A percentile compares a stretch with the other conserved stretches of the same genome.
These are phyloP conservation scores for Pheosia tremula DNA, from an alignment of 2,888 invertebrate genomes.

Conservation along the genomic window DNA sequence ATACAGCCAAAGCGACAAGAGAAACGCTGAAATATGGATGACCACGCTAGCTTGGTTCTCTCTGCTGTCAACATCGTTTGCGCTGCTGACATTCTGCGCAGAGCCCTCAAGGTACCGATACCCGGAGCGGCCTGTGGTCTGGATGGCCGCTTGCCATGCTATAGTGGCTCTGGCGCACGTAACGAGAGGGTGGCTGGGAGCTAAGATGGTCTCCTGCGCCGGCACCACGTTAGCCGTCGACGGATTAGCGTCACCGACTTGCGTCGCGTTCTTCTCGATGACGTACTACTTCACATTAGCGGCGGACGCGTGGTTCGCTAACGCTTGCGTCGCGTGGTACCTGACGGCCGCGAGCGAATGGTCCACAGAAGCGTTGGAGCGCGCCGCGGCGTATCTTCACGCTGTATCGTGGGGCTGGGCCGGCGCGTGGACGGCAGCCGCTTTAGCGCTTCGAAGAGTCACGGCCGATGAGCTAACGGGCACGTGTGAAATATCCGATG, in stretches of 20 bases:
- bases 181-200: conserved; percentile 86
- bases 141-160: conserved; percentile 94
- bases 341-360: conserved; percentile 96
- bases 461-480: conserved; percentile 92
- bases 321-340: conserved; percentile 95
- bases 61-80: conserved; percentile 92
- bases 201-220: conserved; percentile 63
- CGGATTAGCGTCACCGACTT: conserved; percentile 83
- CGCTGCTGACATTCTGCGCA: conserved; percentile 93
- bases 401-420: conserved; percentile 95
- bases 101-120: conserved; percentile 95
- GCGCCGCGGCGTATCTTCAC: conserved; percentile 93
- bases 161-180: conserved; percentile 90
- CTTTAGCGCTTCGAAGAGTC: conserved; percentile 90
- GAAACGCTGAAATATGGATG: conserved; percentile 89
- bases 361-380: conserved; percentile 96
- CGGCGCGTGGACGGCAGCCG: conserved; percentile 92
- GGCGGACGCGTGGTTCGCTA: conserved; percentile 94
- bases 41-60: conserved; percentile 91
- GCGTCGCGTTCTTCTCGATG: conserved; percentile 89
- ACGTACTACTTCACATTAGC: conserved; percentile 92
- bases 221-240: conserved; percentile 74
- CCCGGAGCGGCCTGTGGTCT: conserved; percentile 96
- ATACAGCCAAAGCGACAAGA: conserved; percentile 87
- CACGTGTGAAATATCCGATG: conserved; percentile 89